A percentile compares a stretch with the other conserved stretches of the same genome.
Conservation (phyloP, 2,113 vertebrate genomes). For the Zosterops lateralis region DNA sequence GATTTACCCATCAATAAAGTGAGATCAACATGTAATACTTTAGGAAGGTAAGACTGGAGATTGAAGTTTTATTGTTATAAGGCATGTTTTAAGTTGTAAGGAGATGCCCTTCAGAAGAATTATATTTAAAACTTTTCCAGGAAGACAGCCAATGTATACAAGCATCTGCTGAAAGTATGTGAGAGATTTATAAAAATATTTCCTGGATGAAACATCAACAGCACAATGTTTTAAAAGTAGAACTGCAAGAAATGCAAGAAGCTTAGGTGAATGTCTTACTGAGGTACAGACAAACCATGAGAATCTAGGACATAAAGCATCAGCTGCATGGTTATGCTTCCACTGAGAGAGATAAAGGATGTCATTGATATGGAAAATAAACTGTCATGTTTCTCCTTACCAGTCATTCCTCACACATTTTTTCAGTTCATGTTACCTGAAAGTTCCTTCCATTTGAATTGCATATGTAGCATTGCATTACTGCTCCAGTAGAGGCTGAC, state of each 20-base stretch:
- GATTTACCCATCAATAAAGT: neutral
- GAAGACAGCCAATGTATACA: constrained; percentile 36
- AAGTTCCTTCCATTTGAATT: neutral
- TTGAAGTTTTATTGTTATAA: neutral
- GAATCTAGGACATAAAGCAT: neutral
- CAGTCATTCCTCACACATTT: neutral
- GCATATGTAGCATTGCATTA: neutral
- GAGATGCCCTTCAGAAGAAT: constrained; percentile 14
- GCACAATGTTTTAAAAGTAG: neutral
- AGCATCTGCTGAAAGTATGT: neutral
- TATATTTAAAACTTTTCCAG: constrained; percentile 34
- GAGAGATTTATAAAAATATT: constrained; percentile 9
- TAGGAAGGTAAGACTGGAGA: neutral
- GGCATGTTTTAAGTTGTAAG: neutral
- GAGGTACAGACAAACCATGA: neutral
- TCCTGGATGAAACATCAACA: constrained; percentile 15
- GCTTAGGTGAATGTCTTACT: neutral
- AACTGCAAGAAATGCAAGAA: neutral
- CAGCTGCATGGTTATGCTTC: neutral
- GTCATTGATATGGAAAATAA: neutral
- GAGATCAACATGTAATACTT: neutral
- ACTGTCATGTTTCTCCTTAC: neutral
- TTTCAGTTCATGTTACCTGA: neutral
- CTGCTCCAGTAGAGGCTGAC: neutral
- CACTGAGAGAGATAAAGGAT: neutral